Base-by-base conservation (phyloP, 2,888 invertebrate genomes). In the Drosophila meridionalis region DNA sequence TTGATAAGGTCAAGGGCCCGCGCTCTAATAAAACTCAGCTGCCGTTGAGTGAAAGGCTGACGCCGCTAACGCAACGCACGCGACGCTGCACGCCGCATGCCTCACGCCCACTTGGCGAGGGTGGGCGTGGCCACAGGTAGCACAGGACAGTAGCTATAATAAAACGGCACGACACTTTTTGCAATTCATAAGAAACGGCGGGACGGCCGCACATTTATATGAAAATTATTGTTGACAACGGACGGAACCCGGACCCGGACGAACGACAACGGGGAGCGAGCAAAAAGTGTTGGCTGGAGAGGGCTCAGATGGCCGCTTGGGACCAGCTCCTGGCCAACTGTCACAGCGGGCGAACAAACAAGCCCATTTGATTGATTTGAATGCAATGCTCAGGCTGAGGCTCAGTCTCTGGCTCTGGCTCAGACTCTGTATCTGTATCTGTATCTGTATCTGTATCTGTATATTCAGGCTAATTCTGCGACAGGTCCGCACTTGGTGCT, bases 311-410 rank as follows among this genome's bases (percentile, higher is more conserved):
- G 62, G 65, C 70, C 83, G 78, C 83, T 47, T 75, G 82, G 86
- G 83, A 80, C 59, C 26, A 48, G 48, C 45, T 50, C 52, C 64
- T 34, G 38, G 45, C 59, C 50, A 69, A 65, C 58, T 69, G 72
- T 76, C 85, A 68, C 84, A 87, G 87, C 80, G 73, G 83, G 85
- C 76, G 72, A 72, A 82, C 68, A 76, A 74, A 82, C 80, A 67
- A 81, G 80, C 79, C 77, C 74, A 48, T 83, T 87, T 87, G 89
- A 89, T 87, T 87, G 84, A 89, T 87, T 88, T 84, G 87, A 87
- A 87, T 82, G 86, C 36, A 55, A 14, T 45, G 28, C 52, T 28
- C 14, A 36, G 52, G 52, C 43, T 43, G 20, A 20, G 20, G 20
- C 43, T n/a, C n/a, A n/a, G n/a, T n/a, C n/a, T n/a, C n/a, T n/a